A percentile compares a stretch with the other conserved stretches of the same genome.
Evolutionary conservation across 2,888 invertebrate genomes (phyloP).

Genomic region (Orthonevra nobilis): DNA sequence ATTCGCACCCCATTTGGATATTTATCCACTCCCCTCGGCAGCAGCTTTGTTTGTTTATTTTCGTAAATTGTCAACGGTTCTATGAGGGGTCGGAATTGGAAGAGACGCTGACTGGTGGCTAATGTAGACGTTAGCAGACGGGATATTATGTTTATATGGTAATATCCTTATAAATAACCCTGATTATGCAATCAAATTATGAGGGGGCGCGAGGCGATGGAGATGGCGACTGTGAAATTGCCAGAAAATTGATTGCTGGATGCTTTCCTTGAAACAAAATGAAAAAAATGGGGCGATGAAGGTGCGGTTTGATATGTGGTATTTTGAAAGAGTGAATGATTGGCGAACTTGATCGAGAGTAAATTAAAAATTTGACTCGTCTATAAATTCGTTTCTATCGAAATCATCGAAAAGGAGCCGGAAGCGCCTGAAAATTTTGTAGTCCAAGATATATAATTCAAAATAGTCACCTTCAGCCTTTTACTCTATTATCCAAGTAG

Average conservation of each 20-base stretch:
- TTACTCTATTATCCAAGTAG: too few species aligned
- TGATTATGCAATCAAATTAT: conserved; percentile 66
- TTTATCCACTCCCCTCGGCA: not conserved
- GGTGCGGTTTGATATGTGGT: too few species aligned
- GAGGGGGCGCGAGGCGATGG: not conserved
- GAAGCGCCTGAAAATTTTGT: too few species aligned
- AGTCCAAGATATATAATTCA: too few species aligned
- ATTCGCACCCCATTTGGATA: conserved; percentile 10
- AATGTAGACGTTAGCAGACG: conserved; percentile 53
- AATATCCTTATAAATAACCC: conserved; percentile 60
- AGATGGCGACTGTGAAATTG: conserved; percentile 16
- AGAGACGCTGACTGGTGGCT: not conserved
- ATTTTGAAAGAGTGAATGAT: too few species aligned
- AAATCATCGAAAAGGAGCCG: too few species aligned
- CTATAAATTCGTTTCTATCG: too few species aligned
- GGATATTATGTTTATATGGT: conserved; percentile 57
- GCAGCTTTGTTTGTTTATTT: conserved; percentile 11
- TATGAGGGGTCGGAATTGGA: not conserved
- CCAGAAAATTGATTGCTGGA: conserved; percentile 42
- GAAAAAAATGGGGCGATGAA: too few species aligned
- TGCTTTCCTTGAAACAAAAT: too few species aligned
- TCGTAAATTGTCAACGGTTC: not conserved
- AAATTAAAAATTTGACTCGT: too few species aligned
- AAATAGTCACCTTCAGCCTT: too few species aligned
- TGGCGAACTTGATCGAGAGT: too few species aligned